phyloP scores from a whole-genome alignment of 2,888 invertebrate genomes.

The Clunio marinus region DNA sequence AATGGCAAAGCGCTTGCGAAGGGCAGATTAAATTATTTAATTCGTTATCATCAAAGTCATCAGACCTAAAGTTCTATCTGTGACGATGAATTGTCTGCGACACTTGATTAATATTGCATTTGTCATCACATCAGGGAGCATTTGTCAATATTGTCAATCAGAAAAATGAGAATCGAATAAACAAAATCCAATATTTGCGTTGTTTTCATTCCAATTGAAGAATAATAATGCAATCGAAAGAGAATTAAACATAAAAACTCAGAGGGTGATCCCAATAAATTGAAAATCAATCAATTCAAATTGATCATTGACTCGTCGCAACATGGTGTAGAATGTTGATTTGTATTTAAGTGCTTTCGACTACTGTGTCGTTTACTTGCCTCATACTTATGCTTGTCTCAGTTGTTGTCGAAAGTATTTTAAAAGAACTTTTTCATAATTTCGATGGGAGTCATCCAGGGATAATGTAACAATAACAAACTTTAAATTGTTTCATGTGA shows the following conservation, averaged over 20 bases:
- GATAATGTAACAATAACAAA: too few relatives aligned
- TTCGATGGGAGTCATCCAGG: too few relatives aligned
- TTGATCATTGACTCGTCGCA: background rate
- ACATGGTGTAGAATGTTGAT: too few relatives aligned
- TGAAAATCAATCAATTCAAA: background rate
- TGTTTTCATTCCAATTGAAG: background rate
- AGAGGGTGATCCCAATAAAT: background rate
- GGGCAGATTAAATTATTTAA: background rate
- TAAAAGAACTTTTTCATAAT: too few relatives aligned
- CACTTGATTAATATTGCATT: background rate
- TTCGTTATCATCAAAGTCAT: conserved; percentile 6
- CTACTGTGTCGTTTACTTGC: too few relatives aligned
- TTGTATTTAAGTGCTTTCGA: too few relatives aligned
- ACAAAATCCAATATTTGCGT: background rate
- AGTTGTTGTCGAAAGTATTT: too few relatives aligned
- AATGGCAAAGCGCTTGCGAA: background rate
- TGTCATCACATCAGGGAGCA: background rate
- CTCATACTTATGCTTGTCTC: too few relatives aligned
- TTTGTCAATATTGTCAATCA: background rate
- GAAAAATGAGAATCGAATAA: background rate
- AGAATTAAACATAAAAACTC: background rate
- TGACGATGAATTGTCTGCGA: conserved; percentile 4
- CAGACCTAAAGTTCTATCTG: background rate
- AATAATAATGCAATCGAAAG: background rate
- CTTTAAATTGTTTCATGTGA: too few relatives aligned